Conservation (phyloP, 2,888 invertebrate species). For the Dichetophora obliterata region DNA sequence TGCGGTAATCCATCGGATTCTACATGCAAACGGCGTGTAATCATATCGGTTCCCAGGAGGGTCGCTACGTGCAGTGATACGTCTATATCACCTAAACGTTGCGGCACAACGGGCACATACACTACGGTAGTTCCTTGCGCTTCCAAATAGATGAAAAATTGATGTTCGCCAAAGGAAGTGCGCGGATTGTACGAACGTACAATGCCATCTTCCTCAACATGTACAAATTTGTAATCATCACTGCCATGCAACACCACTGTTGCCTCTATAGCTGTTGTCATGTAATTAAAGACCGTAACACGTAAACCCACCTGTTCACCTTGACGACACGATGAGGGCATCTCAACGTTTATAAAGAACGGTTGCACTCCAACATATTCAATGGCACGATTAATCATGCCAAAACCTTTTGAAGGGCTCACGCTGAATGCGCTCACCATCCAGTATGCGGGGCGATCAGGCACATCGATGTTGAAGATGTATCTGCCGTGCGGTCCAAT, state of each 20-base stretch:
- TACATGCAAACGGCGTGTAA: conserved; percentile 77
- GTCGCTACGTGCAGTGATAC: conserved; percentile 84
- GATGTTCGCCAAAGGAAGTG: conserved; percentile 93
- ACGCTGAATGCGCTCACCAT: conserved; percentile 93
- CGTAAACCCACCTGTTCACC: conserved; percentile 95
- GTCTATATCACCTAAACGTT: conserved; percentile 79
- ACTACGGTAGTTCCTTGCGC: conserved; percentile 86
- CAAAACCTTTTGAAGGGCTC: conserved; percentile 87
- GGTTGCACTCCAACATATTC: conserved; percentile 91
- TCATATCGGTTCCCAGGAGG: conserved; percentile 80
- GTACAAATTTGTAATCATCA: conserved; percentile 89
- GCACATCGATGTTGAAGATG: conserved; percentile 89
- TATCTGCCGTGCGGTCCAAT: conserved; percentile 91
- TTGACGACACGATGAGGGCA: conserved; percentile 84
- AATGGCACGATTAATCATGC: conserved; percentile 84
- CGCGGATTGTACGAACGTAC: conserved; percentile 90
- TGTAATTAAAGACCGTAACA: conserved; percentile 94
- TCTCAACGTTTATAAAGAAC: conserved; percentile 95
- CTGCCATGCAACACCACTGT: conserved; percentile 89
- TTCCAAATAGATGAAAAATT: conserved; percentile 89
- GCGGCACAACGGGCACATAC: conserved; percentile 91
- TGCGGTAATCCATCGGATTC: conserved; percentile 94
- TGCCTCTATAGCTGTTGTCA: conserved; percentile 85
- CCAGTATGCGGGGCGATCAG: conserved; percentile 89
- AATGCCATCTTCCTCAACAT: conserved; percentile 89